phyloP scores from a whole-genome alignment of 2,888 invertebrate genomes.

The Harpagoxenus sublaevis region DNA sequence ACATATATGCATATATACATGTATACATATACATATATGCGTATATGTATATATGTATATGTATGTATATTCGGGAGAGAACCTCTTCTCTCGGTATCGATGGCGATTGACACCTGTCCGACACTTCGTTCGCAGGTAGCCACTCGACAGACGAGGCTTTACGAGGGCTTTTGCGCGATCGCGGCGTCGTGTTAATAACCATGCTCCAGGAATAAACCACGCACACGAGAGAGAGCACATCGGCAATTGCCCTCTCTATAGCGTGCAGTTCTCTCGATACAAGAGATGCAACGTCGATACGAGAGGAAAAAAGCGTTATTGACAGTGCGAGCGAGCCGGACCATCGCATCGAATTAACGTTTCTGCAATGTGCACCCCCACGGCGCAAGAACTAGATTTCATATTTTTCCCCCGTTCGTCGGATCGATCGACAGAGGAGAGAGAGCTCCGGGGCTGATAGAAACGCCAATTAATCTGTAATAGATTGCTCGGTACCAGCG shows the following conservation, averaged over 20 bases:
- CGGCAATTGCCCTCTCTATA: slow-evolving; percentile 13
- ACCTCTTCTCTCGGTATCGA: slow-evolving; percentile 30
- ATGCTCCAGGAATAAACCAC: not conserved
- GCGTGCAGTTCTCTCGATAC: slow-evolving; percentile 25
- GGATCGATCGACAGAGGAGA: not conserved
- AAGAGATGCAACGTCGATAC: slow-evolving; percentile 16
- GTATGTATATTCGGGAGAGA: not conserved
- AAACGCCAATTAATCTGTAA: slow-evolving; percentile 46
- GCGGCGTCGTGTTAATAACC: slow-evolving; percentile 65
- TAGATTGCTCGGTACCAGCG: slow-evolving; percentile 10
- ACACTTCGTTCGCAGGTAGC: slow-evolving; percentile 65
- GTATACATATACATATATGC: not conserved
- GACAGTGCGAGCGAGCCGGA: slow-evolving; percentile 31
- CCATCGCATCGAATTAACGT: slow-evolving; percentile 49
- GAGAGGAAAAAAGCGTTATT: slow-evolving; percentile 43
- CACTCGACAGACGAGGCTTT: slow-evolving; percentile 64
- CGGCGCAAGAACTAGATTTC: slow-evolving; percentile 29
- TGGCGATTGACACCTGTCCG: slow-evolving; percentile 63
- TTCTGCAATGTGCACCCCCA: not conserved
- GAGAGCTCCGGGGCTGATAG: slow-evolving; percentile 25
- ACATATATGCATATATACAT: not conserved
- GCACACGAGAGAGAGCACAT: slow-evolving; percentile 1
- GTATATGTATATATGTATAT: not conserved
- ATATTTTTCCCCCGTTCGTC: slow-evolving; percentile 7
- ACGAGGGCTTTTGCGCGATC: slow-evolving; percentile 63